Base-by-base conservation (phyloP, 2,888 invertebrate species). In the Lingula anatina region DNA sequence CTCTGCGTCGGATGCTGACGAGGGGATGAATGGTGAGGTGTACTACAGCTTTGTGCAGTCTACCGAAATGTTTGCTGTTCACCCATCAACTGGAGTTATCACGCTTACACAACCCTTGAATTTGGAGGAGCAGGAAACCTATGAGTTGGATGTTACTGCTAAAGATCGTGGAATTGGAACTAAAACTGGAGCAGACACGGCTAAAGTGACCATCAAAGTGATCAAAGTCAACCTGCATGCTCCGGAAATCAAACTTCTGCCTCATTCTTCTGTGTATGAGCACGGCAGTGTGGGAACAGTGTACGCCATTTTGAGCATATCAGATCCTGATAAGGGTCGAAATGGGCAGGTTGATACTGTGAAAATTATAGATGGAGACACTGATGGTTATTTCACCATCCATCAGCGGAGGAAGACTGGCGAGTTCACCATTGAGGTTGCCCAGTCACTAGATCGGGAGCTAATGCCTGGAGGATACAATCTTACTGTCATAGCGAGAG, bases 21-120 rank as follows among this genome's bases (percentile, higher is more conserved):
- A 90, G 31, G 97, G 96, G 2, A 82, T 91, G 64, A 97, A 97
- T 77, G 94, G 95, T 1, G 93, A 96, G 80, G 90, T 97, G 64
- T 96, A 96, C 79, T 97, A 95, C 79, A 93, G 91, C 75, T 86
- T 97, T 66, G 81, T 84, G 44, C 86, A 89, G 62, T 83, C 84
- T 51, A 89, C 87, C 40, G 64, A 68, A 4, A 53, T 58, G 18
- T 97, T 96, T 75, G 88, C 91, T 31, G 86, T 99, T 50, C 93
- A 97, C 77, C 93, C 95, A 1, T 89, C 91, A 47, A 88, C 88
- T 42, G 96, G 96, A 9, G 84, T 89, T 25, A 85, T 96, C 52
- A 87, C 88, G 18, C 81, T 93, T 20, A 89, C 91, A 38, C 83
- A 89, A 58, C 85, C 86, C 18, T 81, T 95, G 48, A 61, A 62